Percentiles rank a stretch among this genome's conserved stretches.
Evolutionary conservation across 1,140 invertebrate genomes (phyloP).

Genomic region (Drosophila erecta): DNA sequence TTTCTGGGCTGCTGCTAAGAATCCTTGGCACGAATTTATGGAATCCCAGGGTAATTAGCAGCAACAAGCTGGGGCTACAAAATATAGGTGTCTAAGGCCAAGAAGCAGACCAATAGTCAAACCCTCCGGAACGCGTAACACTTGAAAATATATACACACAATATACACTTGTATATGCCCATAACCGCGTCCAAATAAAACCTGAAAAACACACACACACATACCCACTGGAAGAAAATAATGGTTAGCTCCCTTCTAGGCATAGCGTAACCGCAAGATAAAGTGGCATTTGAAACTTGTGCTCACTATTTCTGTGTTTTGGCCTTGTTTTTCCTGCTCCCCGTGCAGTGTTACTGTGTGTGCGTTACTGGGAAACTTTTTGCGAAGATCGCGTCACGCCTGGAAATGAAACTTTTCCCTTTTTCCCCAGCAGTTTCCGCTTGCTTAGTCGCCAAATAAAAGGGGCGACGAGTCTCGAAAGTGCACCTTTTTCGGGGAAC

Average conservation of each 20-base stretch:
- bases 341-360: background rate
- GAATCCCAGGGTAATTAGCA: too few species aligned
- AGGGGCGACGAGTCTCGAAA: constrained; percentile 10
- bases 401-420: constrained; percentile 41
- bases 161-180: too few species aligned
- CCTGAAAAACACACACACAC: background rate
- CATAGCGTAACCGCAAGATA: constrained; percentile 62
- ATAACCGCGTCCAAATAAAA: too few species aligned
- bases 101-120: too few species aligned
- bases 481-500: constrained; percentile 20
- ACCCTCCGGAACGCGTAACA: too few species aligned
- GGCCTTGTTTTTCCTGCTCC: constrained; percentile 20
- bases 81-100: too few species aligned
- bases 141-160: too few species aligned
- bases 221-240: constrained; percentile 40
- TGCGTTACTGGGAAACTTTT: constrained; percentile 34
- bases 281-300: constrained; percentile 79
- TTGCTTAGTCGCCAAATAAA: constrained; percentile 43
- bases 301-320: constrained; percentile 50
- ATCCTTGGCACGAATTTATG: too few species aligned
- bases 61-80: too few species aligned
- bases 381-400: constrained; percentile 40
- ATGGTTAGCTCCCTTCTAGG: constrained; percentile 51
- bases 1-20: too few species aligned
- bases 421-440: constrained; percentile 20